These are phyloP conservation scores for Dynastes maya DNA, from an alignment of 2,888 invertebrate genomes.

Conservation along the genomic window DNA sequence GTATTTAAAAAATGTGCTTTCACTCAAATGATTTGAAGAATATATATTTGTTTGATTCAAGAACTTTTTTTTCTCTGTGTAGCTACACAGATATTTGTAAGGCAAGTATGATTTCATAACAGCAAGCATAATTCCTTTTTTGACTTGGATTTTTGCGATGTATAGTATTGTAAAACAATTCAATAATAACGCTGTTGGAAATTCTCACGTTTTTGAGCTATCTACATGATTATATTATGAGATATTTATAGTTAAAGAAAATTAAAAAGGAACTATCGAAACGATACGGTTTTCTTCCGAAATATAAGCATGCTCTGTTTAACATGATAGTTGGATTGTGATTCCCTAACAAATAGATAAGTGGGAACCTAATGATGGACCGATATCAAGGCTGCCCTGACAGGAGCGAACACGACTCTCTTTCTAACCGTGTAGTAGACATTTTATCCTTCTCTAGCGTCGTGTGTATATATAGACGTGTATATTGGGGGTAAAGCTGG, in stretches of 20 bases:
- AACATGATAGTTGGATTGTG: conserved; percentile 17
- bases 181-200: too few relatives aligned
- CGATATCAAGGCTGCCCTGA: conserved; percentile 28
- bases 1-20: too few relatives aligned
- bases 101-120: too few relatives aligned
- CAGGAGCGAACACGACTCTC: conserved; percentile 4
- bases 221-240: too few relatives aligned
- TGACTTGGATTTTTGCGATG: too few relatives aligned
- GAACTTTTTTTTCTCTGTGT: too few relatives aligned
- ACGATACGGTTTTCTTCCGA: not conserved
- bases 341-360: conserved; percentile 27
- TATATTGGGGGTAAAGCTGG: conserved; percentile 6
- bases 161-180: too few relatives aligned
- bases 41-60: too few relatives aligned
- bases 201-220: too few relatives aligned
- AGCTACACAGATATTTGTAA: too few relatives aligned
- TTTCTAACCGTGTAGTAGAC: not conserved
- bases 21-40: too few relatives aligned
- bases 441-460: conserved; percentile 14
- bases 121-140: too few relatives aligned
- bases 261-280: not conserved
- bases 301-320: conserved; percentile 11
- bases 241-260: not conserved
- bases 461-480: conserved; percentile 5
- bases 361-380: conserved; percentile 29